Evolutionary conservation across 2,113 vertebrate genomes (phyloP).

Genomic region (Myotis davidii): DNA sequence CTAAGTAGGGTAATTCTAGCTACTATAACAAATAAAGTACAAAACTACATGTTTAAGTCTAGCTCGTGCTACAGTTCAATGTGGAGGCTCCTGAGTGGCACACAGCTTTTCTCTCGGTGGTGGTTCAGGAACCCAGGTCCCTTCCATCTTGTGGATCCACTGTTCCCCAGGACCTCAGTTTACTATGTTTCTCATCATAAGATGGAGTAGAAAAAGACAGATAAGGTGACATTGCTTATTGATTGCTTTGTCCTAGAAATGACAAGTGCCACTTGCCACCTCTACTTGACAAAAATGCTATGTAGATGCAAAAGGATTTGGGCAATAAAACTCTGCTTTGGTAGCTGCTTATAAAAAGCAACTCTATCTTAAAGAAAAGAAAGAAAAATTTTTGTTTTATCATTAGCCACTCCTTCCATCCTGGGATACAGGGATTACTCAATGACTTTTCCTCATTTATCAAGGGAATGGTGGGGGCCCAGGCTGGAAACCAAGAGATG

Average conservation of each 20-base stretch:
- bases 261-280: neutral
- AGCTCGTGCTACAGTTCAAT: neutral
- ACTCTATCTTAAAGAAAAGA: neutral
- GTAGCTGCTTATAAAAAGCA: neutral
- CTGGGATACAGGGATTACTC: neutral
- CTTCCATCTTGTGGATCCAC: neutral
- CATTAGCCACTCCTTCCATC: neutral
- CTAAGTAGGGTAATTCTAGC: neutral
- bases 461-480: neutral
- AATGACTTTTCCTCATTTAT: neutral
- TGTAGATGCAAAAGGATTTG: neutral
- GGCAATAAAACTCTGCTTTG: neutral
- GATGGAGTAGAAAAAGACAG: neutral
- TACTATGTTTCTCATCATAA: neutral
- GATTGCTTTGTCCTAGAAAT: neutral
- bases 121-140: neutral
- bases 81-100: neutral
- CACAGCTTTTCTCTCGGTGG: accelerated
- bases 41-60: neutral
- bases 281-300: neutral
- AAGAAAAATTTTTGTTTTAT: neutral
- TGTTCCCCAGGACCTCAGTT: neutral
- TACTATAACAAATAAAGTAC: neutral
- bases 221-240: neutral
- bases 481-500: neutral